phyloP scores from a whole-genome alignment of 2,113 vertebrate species.

The Corydoras maculifer region DNA sequence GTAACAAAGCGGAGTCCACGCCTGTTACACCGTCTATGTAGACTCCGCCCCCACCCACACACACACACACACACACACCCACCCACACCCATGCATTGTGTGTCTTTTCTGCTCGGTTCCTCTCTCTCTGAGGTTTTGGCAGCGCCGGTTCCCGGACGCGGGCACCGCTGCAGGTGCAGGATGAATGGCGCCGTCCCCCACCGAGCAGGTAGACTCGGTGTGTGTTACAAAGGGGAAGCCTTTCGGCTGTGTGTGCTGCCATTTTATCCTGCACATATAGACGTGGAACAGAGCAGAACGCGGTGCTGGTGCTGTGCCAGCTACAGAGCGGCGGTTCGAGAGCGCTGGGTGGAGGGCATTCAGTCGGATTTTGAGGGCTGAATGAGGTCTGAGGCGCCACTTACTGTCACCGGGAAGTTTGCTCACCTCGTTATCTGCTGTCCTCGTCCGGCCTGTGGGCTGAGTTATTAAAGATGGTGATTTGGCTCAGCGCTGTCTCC shows the following conservation, averaged over 20 bases:
- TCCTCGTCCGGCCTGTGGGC: too few relatives aligned
- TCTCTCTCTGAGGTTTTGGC: background rate
- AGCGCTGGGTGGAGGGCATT: background rate
- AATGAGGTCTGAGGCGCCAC: too few relatives aligned
- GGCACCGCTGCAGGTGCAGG: conserved; percentile 19
- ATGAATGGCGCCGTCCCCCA: conserved; percentile 23
- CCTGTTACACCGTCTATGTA: background rate
- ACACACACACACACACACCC: background rate
- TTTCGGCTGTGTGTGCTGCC: conserved; percentile 15
- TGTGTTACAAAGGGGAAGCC: conserved; percentile 18
- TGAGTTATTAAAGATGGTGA: too few relatives aligned
- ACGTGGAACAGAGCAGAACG: conserved; percentile 1
- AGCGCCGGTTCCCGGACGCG: background rate
- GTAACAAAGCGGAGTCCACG: conserved; percentile 19
- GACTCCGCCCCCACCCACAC: background rate
- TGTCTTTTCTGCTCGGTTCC: background rate
- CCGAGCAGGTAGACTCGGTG: conserved; percentile 8
- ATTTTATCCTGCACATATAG: conserved; percentile 17
- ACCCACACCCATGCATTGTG: background rate
- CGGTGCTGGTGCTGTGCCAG: conserved; percentile 1
- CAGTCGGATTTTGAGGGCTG: background rate
- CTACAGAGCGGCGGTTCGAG: background rate
- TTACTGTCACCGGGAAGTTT: too few relatives aligned
- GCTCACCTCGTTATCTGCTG: too few relatives aligned
- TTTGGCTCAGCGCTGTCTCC: too few relatives aligned